A percentile compares a stretch with the other conserved stretches of the same genome.
These are phyloP conservation scores for Heterochromis multidens DNA, from an alignment of 2,113 vertebrate species.

Conservation along the genomic window DNA sequence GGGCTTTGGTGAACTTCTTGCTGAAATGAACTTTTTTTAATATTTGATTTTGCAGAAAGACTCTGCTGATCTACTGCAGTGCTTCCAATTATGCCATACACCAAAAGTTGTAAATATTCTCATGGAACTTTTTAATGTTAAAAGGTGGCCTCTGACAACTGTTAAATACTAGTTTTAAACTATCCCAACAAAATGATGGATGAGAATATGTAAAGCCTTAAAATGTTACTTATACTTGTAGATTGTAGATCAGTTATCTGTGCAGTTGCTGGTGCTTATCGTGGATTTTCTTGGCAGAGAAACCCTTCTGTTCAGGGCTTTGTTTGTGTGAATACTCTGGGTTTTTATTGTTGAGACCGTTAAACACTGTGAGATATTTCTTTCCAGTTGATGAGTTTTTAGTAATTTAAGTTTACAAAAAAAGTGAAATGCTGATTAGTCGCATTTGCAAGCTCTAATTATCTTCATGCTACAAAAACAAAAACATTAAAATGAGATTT, in stretches of 20 bases:
- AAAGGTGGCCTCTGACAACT: background rate
- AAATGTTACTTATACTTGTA: background rate
- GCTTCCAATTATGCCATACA: background rate
- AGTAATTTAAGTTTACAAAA: background rate
- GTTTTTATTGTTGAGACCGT: background rate
- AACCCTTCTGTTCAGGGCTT: background rate
- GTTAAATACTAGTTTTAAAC: background rate
- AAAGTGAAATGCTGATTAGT: background rate
- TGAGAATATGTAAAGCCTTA: background rate
- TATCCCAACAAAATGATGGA: background rate
- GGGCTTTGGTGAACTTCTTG: background rate
- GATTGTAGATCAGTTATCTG: background rate
- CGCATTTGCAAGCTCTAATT: background rate
- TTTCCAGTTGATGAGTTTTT: background rate
- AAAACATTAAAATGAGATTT: background rate
- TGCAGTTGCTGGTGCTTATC: background rate
- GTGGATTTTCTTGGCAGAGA: background rate
- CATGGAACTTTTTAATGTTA: background rate
- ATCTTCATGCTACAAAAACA: background rate
- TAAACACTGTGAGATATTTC: background rate
- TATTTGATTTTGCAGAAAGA: background rate
- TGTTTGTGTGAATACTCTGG: background rate
- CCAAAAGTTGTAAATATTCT: background rate
- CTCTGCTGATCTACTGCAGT: background rate
- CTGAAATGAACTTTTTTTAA: background rate